Evolutionary conservation across 1,140 invertebrate genomes (phyloP), one percentile per base, ranked within the genome.

Genomic region (Drosophila teissieri): DNA sequence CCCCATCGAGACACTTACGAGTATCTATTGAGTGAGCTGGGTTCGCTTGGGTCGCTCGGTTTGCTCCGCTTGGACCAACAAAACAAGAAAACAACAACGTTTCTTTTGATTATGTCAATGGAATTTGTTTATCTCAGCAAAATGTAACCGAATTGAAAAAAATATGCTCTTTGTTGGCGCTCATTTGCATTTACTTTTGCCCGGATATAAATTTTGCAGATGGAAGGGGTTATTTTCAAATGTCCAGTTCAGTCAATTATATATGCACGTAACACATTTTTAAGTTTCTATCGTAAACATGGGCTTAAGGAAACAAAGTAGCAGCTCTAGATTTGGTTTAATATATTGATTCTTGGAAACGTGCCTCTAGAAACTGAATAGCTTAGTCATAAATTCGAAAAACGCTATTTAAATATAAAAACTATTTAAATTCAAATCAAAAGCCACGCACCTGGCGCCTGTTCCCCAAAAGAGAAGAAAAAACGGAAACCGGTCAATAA

Each of bases 381-480:
- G 8, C 10, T 15, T 22, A 22, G 7, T 55, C n/a, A 46, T 40
- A 19, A 22, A 37, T 37, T 12, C 5, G 6, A 48, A 17, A 56
- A 49, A 27, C 4, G n/a, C 4, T 10, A 42, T 51, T 42, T 61
- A 24, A 63, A 55, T 63, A 15, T 11, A 37, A 36, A 42, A 73
- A 64, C 49, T 56, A 56, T 48, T 34, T 8, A 49, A 48, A 74
- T 74, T 37, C 22, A 42, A 17, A 56, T 3, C 17, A 19, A 31
- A 19, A n/a, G 22, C 4, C 72, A 74, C 72, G 70, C 72, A 74
- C 31, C 45, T 55, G 58, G 40, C 34, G 72, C 70, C 63, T 77
- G 73, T 5, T 77, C 55, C 19, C 17, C 7, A 7, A 61, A 45
- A 24, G 5, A 27, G 44, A 10, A 48, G 3, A 31, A 14, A 60